These are phyloP conservation scores for Phrynosoma blainvillii DNA, from an alignment of 2,113 vertebrate genomes.

Conservation along the genomic window DNA sequence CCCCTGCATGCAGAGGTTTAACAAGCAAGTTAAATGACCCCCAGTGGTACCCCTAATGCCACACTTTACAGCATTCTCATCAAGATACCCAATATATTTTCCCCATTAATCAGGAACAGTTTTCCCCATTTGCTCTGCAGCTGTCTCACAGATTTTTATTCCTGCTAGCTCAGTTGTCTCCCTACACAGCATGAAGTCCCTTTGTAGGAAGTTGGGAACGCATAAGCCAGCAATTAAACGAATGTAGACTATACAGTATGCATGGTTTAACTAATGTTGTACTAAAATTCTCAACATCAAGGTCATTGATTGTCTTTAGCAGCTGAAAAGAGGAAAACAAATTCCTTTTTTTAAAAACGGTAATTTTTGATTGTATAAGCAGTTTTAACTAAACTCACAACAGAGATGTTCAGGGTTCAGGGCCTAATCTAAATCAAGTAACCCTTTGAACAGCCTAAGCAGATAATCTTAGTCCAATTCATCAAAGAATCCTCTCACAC, in stretches of 20 bases:
- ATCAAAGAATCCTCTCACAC: slow-evolving; percentile 66
- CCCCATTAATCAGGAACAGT: slow-evolving; percentile 60
- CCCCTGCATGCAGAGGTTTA: slow-evolving; percentile 52
- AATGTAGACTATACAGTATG: slow-evolving; percentile 45
- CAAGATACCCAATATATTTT: slow-evolving; percentile 50
- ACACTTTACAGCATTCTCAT: slow-evolving; percentile 32
- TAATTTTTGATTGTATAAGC: slow-evolving; percentile 42
- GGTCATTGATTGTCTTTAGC: slow-evolving; percentile 49
- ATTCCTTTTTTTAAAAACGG: slow-evolving; percentile 51
- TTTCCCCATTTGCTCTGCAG: slow-evolving; percentile 55
- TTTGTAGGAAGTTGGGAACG: slow-evolving; percentile 61
- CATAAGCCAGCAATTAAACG: slow-evolving; percentile 52
- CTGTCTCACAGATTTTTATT: slow-evolving; percentile 49
- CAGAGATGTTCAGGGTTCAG: slow-evolving; percentile 66
- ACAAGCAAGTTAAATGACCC: slow-evolving; percentile 61
- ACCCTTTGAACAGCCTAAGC: slow-evolving; percentile 74
- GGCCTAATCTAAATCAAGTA: slow-evolving; percentile 75
- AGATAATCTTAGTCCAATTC: slow-evolving; percentile 67
- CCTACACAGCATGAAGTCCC: slow-evolving; percentile 10
- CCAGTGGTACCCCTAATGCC: slow-evolving; percentile 44
- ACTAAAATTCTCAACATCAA: slow-evolving; percentile 59
- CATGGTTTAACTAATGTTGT: slow-evolving; percentile 45
- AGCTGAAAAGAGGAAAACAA: slow-evolving; percentile 54
- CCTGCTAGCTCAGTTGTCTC: slow-evolving; percentile 51
- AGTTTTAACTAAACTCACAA: slow-evolving; percentile 66